Evolutionary conservation across 2,797 vertebrate species (phyloP).

Genomic region (Syngnathus rostellatus): DNA sequence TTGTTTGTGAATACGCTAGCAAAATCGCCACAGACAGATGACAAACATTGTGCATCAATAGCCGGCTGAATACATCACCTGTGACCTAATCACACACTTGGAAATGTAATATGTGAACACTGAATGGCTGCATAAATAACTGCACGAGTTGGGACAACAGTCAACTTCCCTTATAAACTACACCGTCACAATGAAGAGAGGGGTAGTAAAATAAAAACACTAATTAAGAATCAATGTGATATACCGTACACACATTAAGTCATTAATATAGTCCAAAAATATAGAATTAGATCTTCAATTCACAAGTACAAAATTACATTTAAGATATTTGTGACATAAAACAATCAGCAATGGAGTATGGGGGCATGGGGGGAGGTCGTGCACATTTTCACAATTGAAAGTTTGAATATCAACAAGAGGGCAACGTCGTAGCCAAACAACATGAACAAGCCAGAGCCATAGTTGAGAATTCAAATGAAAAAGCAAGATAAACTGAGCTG

Average conservation of each 20-base stretch:
- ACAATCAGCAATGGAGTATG: not conserved
- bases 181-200: not conserved
- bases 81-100: slow-evolving; percentile 19
- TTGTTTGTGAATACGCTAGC: slow-evolving; percentile 14
- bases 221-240: not conserved
- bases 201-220: not conserved
- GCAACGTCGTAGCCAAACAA: not conserved
- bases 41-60: slow-evolving; percentile 49
- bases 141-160: slow-evolving; percentile 1
- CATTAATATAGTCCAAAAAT: slow-evolving; percentile 10
- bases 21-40: slow-evolving; percentile 24
- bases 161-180: not conserved
- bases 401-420: not conserved
- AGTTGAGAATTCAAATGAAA: no score
- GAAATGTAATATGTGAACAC: slow-evolving; percentile 28
- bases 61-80: slow-evolving; percentile 29
- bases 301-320: slow-evolving; percentile 22
- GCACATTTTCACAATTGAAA: not conserved
- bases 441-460: not conserved
- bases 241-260: slow-evolving; percentile 10
- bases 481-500: not conserved
- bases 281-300: slow-evolving; percentile 15
- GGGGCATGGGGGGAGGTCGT: not conserved
- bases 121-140: slow-evolving; percentile 34
- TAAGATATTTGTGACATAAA: slow-evolving; percentile 11